phyloP scores from a whole-genome alignment of 2,113 vertebrate genomes.

The Hippocampus zosterae region DNA sequence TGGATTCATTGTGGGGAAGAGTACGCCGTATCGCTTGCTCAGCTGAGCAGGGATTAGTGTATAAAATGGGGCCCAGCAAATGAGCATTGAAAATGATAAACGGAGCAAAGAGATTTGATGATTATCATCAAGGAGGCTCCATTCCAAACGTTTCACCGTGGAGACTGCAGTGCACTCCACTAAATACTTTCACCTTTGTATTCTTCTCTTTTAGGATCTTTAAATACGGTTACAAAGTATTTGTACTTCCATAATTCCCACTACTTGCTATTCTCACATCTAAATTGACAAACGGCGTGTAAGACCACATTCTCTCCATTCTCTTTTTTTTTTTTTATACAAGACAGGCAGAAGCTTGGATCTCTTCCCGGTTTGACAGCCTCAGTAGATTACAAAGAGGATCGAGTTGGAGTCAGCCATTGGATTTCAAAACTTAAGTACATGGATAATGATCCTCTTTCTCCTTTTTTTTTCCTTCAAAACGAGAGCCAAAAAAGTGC shows the following conservation, averaged over 20 bases:
- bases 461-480: slow-evolving; percentile 12
- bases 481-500: slow-evolving; percentile 16
- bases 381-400: slow-evolving; percentile 36
- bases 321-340: not conserved
- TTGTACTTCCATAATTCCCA: not conserved
- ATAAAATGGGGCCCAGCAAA: slow-evolving; percentile 17
- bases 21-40: slow-evolving; percentile 32
- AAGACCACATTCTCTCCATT: not conserved
- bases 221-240: not conserved
- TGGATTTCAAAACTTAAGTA: slow-evolving; percentile 39
- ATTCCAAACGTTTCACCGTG: not conserved
- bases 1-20: slow-evolving; percentile 35
- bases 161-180: not conserved
- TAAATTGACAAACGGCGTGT: not conserved
- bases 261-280: no score
- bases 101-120: slow-evolving; percentile 15
- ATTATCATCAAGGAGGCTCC: slow-evolving; percentile 9
- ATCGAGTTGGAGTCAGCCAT: slow-evolving; percentile 28
- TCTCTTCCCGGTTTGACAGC: slow-evolving; percentile 23
- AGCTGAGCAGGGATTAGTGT: slow-evolving; percentile 34
- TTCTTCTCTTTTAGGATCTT: not conserved
- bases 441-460: slow-evolving; percentile 38
- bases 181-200: no score
- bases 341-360: not conserved
- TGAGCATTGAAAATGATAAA: slow-evolving; percentile 22